Conservation (phyloP, 2,888 invertebrate genomes). For the Lycophotia porphyrea region DNA sequence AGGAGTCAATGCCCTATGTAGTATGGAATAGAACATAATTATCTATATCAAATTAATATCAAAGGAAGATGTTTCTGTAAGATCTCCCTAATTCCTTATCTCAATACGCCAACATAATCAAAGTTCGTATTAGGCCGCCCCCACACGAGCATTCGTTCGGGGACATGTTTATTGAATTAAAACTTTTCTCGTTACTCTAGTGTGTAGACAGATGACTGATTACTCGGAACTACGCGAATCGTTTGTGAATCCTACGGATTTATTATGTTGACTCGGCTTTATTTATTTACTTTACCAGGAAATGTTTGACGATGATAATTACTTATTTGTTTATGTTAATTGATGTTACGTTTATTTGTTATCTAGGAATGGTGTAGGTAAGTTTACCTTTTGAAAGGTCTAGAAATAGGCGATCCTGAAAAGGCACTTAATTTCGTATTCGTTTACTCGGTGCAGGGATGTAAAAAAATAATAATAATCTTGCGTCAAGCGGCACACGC, state of each 20-base stretch:
- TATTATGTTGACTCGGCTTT: conserved; percentile 35
- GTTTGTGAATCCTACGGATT: conserved; percentile 47
- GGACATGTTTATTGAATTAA: conserved; percentile 67
- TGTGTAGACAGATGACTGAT: conserved; percentile 62
- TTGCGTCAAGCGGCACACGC: not conserved
- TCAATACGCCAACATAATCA: conserved; percentile 44
- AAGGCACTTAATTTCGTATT: not conserved
- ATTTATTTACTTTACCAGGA: conserved; percentile 24
- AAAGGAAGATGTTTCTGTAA: conserved; percentile 18
- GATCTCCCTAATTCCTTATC: conserved; percentile 24
- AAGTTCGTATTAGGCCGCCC: conserved; percentile 45
- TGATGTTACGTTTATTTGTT: conserved; percentile 17
- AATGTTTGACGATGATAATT: conserved; percentile 45
- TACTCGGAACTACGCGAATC: conserved; percentile 49
- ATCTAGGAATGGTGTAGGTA: not conserved
- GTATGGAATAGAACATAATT: not conserved
- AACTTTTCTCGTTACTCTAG: conserved; percentile 68
- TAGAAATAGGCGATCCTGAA: not conserved
- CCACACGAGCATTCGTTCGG: conserved; percentile 43
- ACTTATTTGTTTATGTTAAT: conserved; percentile 34
- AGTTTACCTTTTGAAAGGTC: not conserved
- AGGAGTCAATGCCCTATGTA: not conserved
- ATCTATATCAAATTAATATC: conserved; percentile 10
- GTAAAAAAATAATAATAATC: not conserved
- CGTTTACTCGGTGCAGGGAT: not conserved